These are phyloP conservation scores for Cantharis flavilabris DNA, from an alignment of 2,888 invertebrate species.

Conservation along the genomic window DNA sequence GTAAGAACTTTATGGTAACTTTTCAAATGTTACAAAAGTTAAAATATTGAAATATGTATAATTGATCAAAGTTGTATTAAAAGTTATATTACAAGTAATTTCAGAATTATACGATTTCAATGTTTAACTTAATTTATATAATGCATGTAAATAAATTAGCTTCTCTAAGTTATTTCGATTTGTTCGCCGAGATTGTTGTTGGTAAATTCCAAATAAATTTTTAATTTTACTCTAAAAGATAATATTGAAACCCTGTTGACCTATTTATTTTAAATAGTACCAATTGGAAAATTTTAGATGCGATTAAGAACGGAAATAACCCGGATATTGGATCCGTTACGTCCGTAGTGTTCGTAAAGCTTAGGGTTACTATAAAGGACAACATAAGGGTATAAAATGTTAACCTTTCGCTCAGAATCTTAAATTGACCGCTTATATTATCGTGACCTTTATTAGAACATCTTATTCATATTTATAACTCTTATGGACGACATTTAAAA, in stretches of 20 bases:
- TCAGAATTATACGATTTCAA: neutral
- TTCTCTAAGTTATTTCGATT: neutral
- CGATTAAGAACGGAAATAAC: slow-evolving; percentile 26
- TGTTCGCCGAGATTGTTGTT: neutral
- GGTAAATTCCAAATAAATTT: neutral
- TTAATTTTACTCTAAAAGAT: neutral
- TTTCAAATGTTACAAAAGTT: neutral
- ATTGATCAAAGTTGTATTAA: neutral
- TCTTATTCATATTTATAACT: neutral
- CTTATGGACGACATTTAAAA: neutral
- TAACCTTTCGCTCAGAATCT: slow-evolving; percentile 20
- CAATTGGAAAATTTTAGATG: slow-evolving; percentile 14
- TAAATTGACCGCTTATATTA: slow-evolving; percentile 11
- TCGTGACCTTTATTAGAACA: slow-evolving; percentile 13
- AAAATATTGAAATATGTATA: neutral
- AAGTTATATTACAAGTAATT: neutral
- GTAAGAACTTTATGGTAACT: neutral
- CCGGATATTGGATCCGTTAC: slow-evolving; percentile 22
- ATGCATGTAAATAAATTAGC: neutral
- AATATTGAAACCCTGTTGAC: neutral
- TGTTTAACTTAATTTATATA: neutral
- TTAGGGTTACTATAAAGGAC: slow-evolving; percentile 11
- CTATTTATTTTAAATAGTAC: neutral
- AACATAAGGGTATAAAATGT: slow-evolving; percentile 13
- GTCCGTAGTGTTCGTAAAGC: slow-evolving; percentile 10